Base-by-base conservation (phyloP, 2,113 vertebrate species). In the Tachysurus vachellii region DNA sequence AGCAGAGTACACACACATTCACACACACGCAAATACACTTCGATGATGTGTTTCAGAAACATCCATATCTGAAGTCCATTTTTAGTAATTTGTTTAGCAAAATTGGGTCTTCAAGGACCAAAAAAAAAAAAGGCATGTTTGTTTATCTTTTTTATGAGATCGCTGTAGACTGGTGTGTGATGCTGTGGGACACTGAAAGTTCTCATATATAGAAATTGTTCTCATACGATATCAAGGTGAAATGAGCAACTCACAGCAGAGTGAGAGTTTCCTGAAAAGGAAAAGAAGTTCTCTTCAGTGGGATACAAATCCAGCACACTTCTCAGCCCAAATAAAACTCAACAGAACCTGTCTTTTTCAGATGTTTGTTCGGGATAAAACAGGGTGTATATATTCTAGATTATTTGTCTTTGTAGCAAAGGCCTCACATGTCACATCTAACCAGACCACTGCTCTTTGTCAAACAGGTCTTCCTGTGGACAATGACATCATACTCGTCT, bases 11-110 rank as follows among this genome's bases (percentile, higher is more conserved):
- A 47, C n/a, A 10, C 28, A 42, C 83, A 53, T 54, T 44, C 61
- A 66, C 81, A 70, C 64, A 68, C 44, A 70, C 64, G 66, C 85
- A 79, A 82, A 42, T 61, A 64, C 70, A 83, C 82, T 77, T 76
- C 31, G 13, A 75, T 61, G 54, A 23, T 36, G 42, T 31, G 10
- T 76, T 87, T 87, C 80, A 80, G 28, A 88, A 36, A 79, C 64
- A 31, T 53, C 42, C 11, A 59, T 11, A 61, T 17, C 76, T 56
- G 26, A 44, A 66, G 66, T 44, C 76, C 77, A 61, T 86, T 26
- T 86, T 73, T 82, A 82, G 56, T 11, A 10, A 4, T 79, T 9
- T 5, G 10, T 31, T 79, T 56, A 19, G 76, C 19, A 28, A 31
- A 28, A 28, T 11, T 10, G 53, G n/a, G 76, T 77, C 53, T 53